Evolutionary conservation across 1,140 invertebrate species (phyloP), one percentile per base, ranked within the genome.

Genomic region (Chymomyza costata): DNA sequence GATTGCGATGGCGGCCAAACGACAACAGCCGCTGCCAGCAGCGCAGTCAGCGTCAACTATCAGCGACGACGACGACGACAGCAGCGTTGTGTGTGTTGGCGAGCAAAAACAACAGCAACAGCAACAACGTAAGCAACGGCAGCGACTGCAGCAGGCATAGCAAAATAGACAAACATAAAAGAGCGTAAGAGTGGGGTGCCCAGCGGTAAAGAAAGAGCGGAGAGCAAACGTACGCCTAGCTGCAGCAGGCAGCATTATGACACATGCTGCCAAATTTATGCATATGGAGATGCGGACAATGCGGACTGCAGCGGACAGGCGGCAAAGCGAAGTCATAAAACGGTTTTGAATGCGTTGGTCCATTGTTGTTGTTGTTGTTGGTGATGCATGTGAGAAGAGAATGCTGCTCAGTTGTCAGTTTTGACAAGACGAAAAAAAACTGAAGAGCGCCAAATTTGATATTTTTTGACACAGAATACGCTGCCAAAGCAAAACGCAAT

Each of bases 1-100:
- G 82, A 84, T 84, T 84, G 78, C 65, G 82, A 83, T 84, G 82
- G 82, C 82, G 82, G 82, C 82, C 82, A 84, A 84, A 84, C 82
- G 82, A 83, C 82, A 84, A 84, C 82, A 83, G 82, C 82, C 81
- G 81, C 71, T 65, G 81, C 60, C 62, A 62, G 66, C 59, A 55
- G 47, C 48, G 34, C 25, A 34, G 5, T 21, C 18, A 37, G 11
- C n/a, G 18, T n/a, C 31, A 35, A 19, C 37, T n/a, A 34, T 7
- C 15, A 21, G 16, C 39, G 28, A 31, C 43, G 31, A 39, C 21
- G 25, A 11, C 30, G 16, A 14, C 38, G 11, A 17, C 17, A 10
- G 15, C 52, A 46, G 32, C 13, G 32, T 28, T 10, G 34, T 3
- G 34, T 11, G 25, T 5, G 25, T 5, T 5, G 5, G 25, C 10